Evolutionary conservation across 2,797 vertebrate species (phyloP).

Genomic region (Danio kyathit): DNA sequence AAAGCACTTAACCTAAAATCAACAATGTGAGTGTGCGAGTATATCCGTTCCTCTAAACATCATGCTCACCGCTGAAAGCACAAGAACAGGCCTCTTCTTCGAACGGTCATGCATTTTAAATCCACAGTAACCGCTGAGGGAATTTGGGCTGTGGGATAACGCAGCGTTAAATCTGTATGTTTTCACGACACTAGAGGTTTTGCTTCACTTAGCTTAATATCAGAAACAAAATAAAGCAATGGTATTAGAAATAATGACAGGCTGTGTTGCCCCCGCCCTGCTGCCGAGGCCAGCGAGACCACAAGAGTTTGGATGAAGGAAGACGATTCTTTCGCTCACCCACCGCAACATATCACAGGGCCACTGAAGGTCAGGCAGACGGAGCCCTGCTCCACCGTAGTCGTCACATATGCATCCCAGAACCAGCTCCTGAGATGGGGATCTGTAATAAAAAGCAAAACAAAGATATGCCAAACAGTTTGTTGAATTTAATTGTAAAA

Average conservation of each 20-base stretch:
- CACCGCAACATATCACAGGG: slow-evolving; percentile 62
- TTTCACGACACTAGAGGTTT: slow-evolving; percentile 69
- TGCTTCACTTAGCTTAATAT: slow-evolving; percentile 74
- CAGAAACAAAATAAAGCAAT: slow-evolving; percentile 70
- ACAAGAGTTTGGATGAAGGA: slow-evolving; percentile 69
- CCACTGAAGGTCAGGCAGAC: slow-evolving; percentile 65
- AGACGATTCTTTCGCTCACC: slow-evolving; percentile 58
- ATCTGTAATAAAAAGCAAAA: slow-evolving; percentile 24
- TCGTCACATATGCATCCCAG: slow-evolving; percentile 37
- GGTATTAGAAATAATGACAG: slow-evolving; percentile 70
- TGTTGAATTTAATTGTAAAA: too few relatives aligned
- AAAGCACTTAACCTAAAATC: slow-evolving; percentile 46
- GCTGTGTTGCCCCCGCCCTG: slow-evolving; percentile 51
- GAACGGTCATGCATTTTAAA: slow-evolving; percentile 34
- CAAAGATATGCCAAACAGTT: not conserved
- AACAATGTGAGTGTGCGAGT: slow-evolving; percentile 76
- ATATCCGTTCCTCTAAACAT: slow-evolving; percentile 75
- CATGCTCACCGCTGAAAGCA: slow-evolving; percentile 39
- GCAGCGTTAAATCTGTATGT: slow-evolving; percentile 74
- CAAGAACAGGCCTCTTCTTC: slow-evolving; percentile 32
- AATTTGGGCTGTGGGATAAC: slow-evolving; percentile 66
- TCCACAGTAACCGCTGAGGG: slow-evolving; percentile 60
- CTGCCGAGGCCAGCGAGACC: slow-evolving; percentile 68
- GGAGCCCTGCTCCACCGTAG: slow-evolving; percentile 50
- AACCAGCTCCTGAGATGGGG: slow-evolving; percentile 7